phyloP scores from a whole-genome alignment of 2,888 invertebrate species.

The Philereme vetulata region DNA sequence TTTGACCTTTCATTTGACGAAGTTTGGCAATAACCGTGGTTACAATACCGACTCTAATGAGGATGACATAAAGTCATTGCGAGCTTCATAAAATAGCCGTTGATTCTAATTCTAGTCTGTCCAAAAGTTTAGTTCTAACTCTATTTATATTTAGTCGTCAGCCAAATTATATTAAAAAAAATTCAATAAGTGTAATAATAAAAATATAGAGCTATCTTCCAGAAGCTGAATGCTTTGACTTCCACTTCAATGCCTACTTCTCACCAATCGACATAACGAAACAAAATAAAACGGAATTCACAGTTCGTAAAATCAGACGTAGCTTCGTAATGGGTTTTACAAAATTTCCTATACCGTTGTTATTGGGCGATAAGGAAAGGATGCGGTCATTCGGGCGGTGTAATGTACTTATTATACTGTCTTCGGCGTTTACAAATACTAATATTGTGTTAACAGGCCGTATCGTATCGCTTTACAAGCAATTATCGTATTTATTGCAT shows the following conservation, averaged over 20 bases:
- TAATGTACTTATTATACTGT: slow-evolving; percentile 68
- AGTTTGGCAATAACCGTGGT: too few relatives aligned
- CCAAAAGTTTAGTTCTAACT: too few relatives aligned
- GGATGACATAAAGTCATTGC: too few relatives aligned
- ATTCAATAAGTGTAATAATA: too few relatives aligned
- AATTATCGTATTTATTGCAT: slow-evolving; percentile 64
- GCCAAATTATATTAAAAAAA: too few relatives aligned
- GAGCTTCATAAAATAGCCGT: too few relatives aligned
- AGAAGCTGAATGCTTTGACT: not conserved
- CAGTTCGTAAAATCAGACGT: slow-evolving; percentile 62
- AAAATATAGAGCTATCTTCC: too few relatives aligned
- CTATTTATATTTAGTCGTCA: too few relatives aligned
- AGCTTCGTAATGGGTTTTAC: slow-evolving; percentile 61
- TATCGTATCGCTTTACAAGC: slow-evolving; percentile 57
- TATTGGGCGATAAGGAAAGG: slow-evolving; percentile 61
- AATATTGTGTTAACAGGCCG: slow-evolving; percentile 44
- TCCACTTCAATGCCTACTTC: slow-evolving; percentile 11
- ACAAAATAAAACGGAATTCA: slow-evolving; percentile 51
- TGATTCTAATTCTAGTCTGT: too few relatives aligned
- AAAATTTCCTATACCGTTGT: slow-evolving; percentile 57
- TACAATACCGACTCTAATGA: too few relatives aligned
- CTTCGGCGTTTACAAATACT: slow-evolving; percentile 53
- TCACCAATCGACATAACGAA: slow-evolving; percentile 28
- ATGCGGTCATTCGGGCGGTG: slow-evolving; percentile 59
- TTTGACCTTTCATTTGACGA: too few relatives aligned